A percentile compares a stretch with the other conserved stretches of the same genome.
Evolutionary conservation across 2,888 invertebrate genomes (phyloP).

Genomic region (Cantharis rustica): DNA sequence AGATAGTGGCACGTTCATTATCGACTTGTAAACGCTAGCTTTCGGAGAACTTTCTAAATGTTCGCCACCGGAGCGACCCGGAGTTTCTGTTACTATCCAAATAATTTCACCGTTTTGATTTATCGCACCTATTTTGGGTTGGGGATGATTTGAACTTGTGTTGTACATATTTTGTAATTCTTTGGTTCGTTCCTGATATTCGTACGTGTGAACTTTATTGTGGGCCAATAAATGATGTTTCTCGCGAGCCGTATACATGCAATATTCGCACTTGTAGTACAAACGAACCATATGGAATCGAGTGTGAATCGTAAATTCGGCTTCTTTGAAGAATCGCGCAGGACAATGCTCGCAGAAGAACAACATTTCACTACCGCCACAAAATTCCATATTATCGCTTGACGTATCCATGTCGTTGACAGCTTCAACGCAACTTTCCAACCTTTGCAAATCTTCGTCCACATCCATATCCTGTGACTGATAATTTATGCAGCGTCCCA

Average conservation of each 20-base stretch:
- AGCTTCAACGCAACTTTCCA: constrained; percentile 49
- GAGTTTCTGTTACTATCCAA: constrained; percentile 57
- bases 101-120: constrained; percentile 47
- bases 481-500: constrained; percentile 44
- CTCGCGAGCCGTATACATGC: constrained; percentile 76
- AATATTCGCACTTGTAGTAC: constrained; percentile 73
- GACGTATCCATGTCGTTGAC: constrained; percentile 35
- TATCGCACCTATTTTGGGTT: constrained; percentile 60
- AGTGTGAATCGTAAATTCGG: constrained; percentile 74
- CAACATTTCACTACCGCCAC: constrained; percentile 25
- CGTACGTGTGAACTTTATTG: constrained; percentile 71
- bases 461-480: constrained; percentile 26
- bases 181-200: constrained; percentile 79
- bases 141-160: constrained; percentile 66
- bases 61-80: constrained; percentile 37
- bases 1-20: constrained; percentile 62
- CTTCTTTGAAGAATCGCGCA: constrained; percentile 77
- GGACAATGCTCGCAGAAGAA: constrained; percentile 81
- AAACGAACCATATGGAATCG: constrained; percentile 69
- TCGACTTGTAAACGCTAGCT: constrained; percentile 39
- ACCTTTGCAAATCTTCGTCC: constrained; percentile 40
- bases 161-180: constrained; percentile 69
- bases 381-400: constrained; percentile 1
- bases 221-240: constrained; percentile 72
- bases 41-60: constrained; percentile 35